Evolutionary conservation across 2,797 vertebrate species (phyloP).

Genomic region (Valencia hispanica): DNA sequence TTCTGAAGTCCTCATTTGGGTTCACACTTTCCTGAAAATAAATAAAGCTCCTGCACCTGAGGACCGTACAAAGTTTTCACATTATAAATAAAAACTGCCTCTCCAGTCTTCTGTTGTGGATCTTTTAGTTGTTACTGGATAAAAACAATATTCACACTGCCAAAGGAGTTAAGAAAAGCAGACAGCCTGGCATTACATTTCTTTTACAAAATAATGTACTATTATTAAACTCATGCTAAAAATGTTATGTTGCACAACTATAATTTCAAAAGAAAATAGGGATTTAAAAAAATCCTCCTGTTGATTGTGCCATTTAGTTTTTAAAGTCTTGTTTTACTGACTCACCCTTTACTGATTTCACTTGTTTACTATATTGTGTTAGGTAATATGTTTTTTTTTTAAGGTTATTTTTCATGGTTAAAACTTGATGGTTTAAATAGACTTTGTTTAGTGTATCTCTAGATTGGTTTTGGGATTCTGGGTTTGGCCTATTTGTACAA

Average conservation of each 20-base stretch:
- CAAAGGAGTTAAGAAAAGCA: not conserved
- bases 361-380: not conserved
- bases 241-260: not conserved
- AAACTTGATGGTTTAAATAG: not conserved
- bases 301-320: not conserved
- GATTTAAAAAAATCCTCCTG: not conserved
- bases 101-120: accelerated
- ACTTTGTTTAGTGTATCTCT: not conserved
- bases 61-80: not conserved
- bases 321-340: not conserved
- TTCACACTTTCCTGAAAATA: constrained; percentile 1
- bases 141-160: not conserved
- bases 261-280: not conserved
- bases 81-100: not conserved
- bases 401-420: not conserved
- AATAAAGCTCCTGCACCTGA: not conserved
- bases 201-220: not conserved
- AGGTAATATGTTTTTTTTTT: not conserved
- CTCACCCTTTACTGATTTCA: not conserved
- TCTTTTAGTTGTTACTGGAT: not conserved
- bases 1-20: not conserved
- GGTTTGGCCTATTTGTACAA: not conserved
- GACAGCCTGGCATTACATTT: not conserved
- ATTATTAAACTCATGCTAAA: not conserved
- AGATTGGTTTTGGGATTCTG: not conserved